Conservation (phyloP, 2,888 invertebrate species). For the Marronus borbonicus region DNA sequence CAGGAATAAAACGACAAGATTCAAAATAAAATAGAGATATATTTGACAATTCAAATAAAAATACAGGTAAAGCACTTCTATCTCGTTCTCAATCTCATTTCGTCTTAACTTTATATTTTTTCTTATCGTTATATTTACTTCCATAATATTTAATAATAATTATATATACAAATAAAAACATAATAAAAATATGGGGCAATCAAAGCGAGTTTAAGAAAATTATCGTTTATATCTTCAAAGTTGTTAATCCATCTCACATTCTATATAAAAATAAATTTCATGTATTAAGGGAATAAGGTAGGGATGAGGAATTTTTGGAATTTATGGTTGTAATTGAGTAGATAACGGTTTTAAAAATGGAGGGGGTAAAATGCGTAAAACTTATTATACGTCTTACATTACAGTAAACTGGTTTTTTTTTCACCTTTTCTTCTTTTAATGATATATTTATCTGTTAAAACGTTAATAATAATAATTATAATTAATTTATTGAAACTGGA, state of each 20-base stretch:
- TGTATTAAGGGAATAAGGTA: not conserved
- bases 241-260: not conserved
- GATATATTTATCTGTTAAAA: too few relatives aligned
- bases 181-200: conserved; percentile 17
- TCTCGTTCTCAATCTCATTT: conserved; percentile 2
- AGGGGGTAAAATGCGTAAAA: conserved; percentile 1
- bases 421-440: too few relatives aligned
- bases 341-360: not conserved
- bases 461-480: too few relatives aligned
- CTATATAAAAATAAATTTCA: conserved; percentile 15
- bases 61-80: conserved; percentile 52
- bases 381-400: too few relatives aligned
- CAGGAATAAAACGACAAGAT: conserved; percentile 19
- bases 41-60: conserved; percentile 51
- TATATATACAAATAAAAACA: conserved; percentile 25
- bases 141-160: conserved; percentile 20
- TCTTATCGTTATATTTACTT: conserved; percentile 10
- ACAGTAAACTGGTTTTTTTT: too few relatives aligned
- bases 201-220: conserved; percentile 16
- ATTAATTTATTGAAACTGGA: too few relatives aligned
- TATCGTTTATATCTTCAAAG: not conserved
- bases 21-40: conserved; percentile 53
- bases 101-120: not conserved
- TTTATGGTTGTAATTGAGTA: not conserved
- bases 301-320: not conserved